Base-by-base conservation (phyloP, 2,113 vertebrate genomes). In the Spheniscus mendiculus region DNA sequence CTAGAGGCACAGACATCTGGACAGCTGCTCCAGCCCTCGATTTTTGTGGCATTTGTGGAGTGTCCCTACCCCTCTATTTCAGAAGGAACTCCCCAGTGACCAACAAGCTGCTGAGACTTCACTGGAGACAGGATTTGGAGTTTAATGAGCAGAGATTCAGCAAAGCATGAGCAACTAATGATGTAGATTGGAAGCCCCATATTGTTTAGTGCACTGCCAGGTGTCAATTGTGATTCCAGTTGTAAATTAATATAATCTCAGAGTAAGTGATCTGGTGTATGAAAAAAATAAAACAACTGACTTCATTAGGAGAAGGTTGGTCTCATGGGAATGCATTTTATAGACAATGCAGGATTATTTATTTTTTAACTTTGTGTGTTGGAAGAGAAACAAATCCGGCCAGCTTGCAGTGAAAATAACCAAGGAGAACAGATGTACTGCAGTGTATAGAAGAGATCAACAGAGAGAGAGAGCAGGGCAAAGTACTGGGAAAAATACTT, bases 191-290 rank as follows among this genome's bases (percentile, higher is more conserved):
- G 87, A 94, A 97, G 26, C 5, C 36, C 34, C 2, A 10, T 82
- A 89, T 76, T 91, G 91, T 74, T 89, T 72, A 96, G 56, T 53
- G 61, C 62, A 80, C 20, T 96, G 73, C 83, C 94, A 95, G 91
- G 94, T 96, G 89, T 96, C 95, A 97, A 61, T 79, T 89, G 83
- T 83, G 78, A 58, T 87, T 89, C 73, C 40, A 67, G 49, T 61
- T 94, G 69, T 87, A 97, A 97, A 93, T 96, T 93, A 94, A 85
- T 92, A 95, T 92, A 16, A 72, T 86, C 70, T 87, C 87, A 79
- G 86, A 96, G 83, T 91, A 96, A 97, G 96, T 95, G 69, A 89
- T 94, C 66, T 93, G 72, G 22, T 80, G 13, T 87, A 87, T 34
- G 53, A 79, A 95, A 90, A 95, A 87, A 44, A 61, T 13, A 55